These are phyloP conservation scores for Morpho deidamia DNA, from an alignment of 2,888 invertebrate genomes.

Conservation along the genomic window DNA sequence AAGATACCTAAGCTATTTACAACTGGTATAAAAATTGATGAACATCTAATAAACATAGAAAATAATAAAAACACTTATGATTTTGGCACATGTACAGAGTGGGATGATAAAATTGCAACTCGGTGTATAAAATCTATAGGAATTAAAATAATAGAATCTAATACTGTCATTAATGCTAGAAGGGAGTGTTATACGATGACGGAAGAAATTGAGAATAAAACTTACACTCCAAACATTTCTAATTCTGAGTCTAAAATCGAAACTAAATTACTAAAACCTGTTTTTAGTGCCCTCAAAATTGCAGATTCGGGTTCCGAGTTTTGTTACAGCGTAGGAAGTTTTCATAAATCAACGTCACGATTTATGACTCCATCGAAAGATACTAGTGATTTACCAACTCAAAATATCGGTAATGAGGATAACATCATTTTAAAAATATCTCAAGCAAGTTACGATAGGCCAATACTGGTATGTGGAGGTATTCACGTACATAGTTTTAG, in stretches of 20 bases:
- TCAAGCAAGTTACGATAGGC: constrained; percentile 28
- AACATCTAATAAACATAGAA: constrained; percentile 30
- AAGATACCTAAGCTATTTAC: constrained; percentile 38
- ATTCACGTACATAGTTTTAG: constrained; percentile 62
- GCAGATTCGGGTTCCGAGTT: constrained; percentile 38
- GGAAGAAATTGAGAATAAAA: constrained; percentile 9
- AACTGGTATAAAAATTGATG: constrained; percentile 43
- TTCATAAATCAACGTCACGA: constrained; percentile 8
- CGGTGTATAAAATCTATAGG: constrained; percentile 4
- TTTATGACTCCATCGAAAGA: constrained; percentile 21
- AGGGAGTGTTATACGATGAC: constrained; percentile 32
- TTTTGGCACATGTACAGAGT: constrained; percentile 35
- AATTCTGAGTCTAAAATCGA: constrained; percentile 15
- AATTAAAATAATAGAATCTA: constrained; percentile 23
- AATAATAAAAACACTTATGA: constrained; percentile 30
- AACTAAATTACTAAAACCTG: constrained; percentile 33
- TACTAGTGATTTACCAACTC: constrained; percentile 29
- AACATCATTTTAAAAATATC: constrained; percentile 21
- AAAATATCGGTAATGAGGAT: constrained; percentile 25
- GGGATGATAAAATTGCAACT: constrained; percentile 3
- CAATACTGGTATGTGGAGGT: constrained; percentile 50
- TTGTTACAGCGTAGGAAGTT: constrained; percentile 16
- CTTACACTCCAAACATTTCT: not conserved
- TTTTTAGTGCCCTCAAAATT: constrained; percentile 33
- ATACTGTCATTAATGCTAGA: constrained; percentile 10